Percentiles rank a stretch among this genome's conserved stretches.
Conservation (phyloP, 2,797 vertebrate genomes). For the Anguilla megastoma region DNA sequence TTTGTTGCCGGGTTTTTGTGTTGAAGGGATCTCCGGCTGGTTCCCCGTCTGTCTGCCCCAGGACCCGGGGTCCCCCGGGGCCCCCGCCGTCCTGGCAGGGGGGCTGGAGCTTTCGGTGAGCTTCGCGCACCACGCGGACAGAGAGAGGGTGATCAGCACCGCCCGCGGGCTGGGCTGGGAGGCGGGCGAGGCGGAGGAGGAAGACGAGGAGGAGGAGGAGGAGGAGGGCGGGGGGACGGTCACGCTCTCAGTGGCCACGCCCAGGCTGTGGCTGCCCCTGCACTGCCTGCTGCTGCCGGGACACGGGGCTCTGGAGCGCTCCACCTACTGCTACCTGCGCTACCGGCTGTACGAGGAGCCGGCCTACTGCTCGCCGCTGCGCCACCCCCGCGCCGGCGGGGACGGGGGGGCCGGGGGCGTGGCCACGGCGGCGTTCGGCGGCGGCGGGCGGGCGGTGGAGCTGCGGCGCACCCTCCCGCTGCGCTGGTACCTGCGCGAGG, state of each 20-base stretch:
- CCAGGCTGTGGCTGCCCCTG: conserved; percentile 83
- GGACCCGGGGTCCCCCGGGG: conserved; percentile 52
- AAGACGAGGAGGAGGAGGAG: conserved; percentile 44
- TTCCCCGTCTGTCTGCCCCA: conserved; percentile 75
- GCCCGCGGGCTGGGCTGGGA: conserved; percentile 81
- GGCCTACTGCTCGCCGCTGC: conserved; percentile 80
- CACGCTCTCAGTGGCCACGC: conserved; percentile 75
- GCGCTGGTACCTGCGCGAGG: conserved; percentile 89
- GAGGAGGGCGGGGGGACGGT: conserved; percentile 49
- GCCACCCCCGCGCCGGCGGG: conserved; percentile 71
- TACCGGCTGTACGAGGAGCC: conserved; percentile 85
- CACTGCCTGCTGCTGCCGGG: conserved; percentile 80
- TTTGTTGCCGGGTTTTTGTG: background rate
- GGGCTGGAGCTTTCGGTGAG: conserved; percentile 84
- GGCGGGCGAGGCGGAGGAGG: conserved; percentile 36
- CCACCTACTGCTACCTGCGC: conserved; percentile 86
- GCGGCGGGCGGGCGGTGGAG: conserved; percentile 64
- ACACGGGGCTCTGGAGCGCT: conserved; percentile 70
- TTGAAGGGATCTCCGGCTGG: conserved; percentile 89
- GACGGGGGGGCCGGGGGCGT: conserved; percentile 46
- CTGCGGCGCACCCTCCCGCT: conserved; percentile 77
- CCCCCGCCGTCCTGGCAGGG: conserved; percentile 73
- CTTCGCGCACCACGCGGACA: conserved; percentile 81
- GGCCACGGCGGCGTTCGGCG: conserved; percentile 75
- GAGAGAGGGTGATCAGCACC: conserved; percentile 79